phyloP scores from a whole-genome alignment of 1,140 invertebrate species.

The Trichogramma pretiosum region DNA sequence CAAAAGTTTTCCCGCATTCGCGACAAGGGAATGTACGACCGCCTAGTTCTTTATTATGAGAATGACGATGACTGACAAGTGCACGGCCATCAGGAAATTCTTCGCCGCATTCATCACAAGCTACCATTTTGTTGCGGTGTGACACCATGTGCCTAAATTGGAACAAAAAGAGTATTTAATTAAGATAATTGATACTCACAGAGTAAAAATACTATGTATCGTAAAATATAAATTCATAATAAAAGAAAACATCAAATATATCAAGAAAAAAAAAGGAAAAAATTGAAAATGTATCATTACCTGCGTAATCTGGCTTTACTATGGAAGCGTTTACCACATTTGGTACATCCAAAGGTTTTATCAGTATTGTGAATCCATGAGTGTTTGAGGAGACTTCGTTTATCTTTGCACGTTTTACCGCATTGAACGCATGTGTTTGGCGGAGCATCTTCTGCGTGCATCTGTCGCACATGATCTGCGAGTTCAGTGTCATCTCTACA shows the following conservation, averaged over 20 bases:
- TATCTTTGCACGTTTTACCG: slow-evolving; percentile 58
- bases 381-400: slow-evolving; percentile 58
- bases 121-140: slow-evolving; percentile 59
- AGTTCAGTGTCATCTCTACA: slow-evolving; percentile 49
- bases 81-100: slow-evolving; percentile 62
- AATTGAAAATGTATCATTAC: slow-evolving; percentile 24
- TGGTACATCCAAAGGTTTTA: slow-evolving; percentile 51
- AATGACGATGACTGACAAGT: slow-evolving; percentile 62
- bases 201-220: background rate
- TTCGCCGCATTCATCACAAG: slow-evolving; percentile 62
- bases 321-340: slow-evolving; percentile 61
- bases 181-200: background rate
- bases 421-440: slow-evolving; percentile 53
- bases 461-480: slow-evolving; percentile 49
- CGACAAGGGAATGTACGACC: slow-evolving; percentile 72
- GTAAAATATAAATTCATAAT: background rate
- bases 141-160: slow-evolving; percentile 54
- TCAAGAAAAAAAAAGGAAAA: background rate
- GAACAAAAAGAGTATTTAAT: slow-evolving; percentile 8
- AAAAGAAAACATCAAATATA: background rate
- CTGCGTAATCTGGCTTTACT: slow-evolving; percentile 53
- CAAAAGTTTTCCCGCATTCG: slow-evolving; percentile 76
- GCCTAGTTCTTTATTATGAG: slow-evolving; percentile 50
- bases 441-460: slow-evolving; percentile 49
- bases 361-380: slow-evolving; percentile 55